phyloP scores from a whole-genome alignment of 1,140 invertebrate species.

The Zaprionus davidi region DNA sequence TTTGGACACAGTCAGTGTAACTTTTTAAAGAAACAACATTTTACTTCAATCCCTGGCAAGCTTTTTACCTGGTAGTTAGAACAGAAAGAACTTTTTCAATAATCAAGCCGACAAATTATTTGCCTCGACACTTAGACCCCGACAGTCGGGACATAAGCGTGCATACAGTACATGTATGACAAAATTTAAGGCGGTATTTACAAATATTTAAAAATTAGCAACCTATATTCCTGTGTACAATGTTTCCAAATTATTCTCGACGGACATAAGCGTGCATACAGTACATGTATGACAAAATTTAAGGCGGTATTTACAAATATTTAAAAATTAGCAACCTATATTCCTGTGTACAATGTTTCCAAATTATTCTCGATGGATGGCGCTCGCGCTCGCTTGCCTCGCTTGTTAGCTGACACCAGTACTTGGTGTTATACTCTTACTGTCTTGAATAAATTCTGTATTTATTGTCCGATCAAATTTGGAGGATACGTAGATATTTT shows the following conservation, averaged over 20 bases:
- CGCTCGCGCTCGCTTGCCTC: no score
- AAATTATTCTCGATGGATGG: no score
- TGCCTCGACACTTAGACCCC: constrained; percentile 33
- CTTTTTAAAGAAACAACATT: constrained; percentile 66
- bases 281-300: background rate
- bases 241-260: no score
- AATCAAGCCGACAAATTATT: constrained; percentile 70
- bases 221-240: no score
- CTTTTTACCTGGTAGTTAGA: background rate
- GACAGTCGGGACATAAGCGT: background rate
- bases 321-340: constrained; percentile 17
- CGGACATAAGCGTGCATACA: background rate
- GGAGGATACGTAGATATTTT: no score
- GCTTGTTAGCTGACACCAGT: no score
- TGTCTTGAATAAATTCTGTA: no score
- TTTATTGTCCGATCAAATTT: no score
- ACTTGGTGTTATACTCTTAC: no score
- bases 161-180: background rate
- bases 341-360: no score
- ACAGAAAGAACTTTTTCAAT: constrained; percentile 74
- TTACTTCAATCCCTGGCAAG: background rate
- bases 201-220: constrained; percentile 38
- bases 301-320: constrained; percentile 20
- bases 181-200: background rate
- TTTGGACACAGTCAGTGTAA: constrained; percentile 68